Conservation (phyloP, 2,797 vertebrate species). For the Cossypha polioptera region DNA sequence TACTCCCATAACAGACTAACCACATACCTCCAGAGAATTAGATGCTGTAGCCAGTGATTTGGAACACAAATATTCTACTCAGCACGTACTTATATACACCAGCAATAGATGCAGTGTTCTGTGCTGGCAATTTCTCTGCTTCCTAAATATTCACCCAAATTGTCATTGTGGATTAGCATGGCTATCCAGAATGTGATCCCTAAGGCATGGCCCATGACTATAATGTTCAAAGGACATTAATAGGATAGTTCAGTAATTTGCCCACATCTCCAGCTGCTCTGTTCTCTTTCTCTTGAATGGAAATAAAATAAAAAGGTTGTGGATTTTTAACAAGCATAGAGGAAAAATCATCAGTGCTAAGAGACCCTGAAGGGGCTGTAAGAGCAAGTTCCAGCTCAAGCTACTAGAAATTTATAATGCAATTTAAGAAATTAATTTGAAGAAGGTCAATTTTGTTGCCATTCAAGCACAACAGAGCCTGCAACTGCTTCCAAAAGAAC, state of each 20-base stretch:
- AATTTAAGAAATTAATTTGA: conserved; percentile 5
- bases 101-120: background rate
- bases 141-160: background rate
- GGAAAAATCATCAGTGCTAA: background rate
- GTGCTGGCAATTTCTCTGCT: background rate
- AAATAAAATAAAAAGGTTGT: background rate
- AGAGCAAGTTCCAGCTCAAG: background rate
- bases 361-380: background rate
- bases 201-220: background rate
- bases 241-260: background rate
- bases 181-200: background rate
- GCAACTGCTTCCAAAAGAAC: background rate
- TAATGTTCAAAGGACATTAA: background rate
- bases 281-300: background rate
- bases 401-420: background rate
- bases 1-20: background rate
- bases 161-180: background rate
- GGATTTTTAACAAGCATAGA: background rate
- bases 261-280: background rate
- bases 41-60: background rate
- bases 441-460: background rate
- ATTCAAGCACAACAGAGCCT: background rate
- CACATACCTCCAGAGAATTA: background rate
- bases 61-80: background rate
- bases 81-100: background rate